Evolutionary conservation across 2,888 invertebrate species (phyloP), one percentile per base, ranked within the genome.

Genomic region (Synanthedon tipuliformis): DNA sequence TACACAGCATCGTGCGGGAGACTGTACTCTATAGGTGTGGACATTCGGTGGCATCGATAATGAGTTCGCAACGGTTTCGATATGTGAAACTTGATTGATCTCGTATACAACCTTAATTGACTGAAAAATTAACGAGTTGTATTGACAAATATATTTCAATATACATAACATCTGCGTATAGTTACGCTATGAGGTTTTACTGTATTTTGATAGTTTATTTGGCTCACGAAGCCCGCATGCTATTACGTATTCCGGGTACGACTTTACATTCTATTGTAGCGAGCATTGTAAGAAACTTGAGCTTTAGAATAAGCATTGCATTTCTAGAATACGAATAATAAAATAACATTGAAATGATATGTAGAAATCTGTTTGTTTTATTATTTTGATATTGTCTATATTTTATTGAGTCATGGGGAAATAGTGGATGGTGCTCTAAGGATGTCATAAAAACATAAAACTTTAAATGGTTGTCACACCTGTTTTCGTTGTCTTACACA

Each of bases 21-120:
- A 45, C 13, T 45, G 54, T 56, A 51, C 53, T 48, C 48, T 41
- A 34, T 34, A 56, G 27, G 54, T 54, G 54, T 54, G 54, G 52
- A 54, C 56, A 56, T 52, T 40, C 45, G 45, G 40, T 54, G 55
- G 61, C 60, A 66, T 67, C 59, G 68, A 66, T 71, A 73, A 74
- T 73, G 66, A 71, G 63, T 56, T 61, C 58, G 52, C 67, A 55
- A 54, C 54, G 51, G 55, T 63, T 61, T 58, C 61, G 59, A 61
- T 64, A 59, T 63, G 58, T 60, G 59, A 60, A 60, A 56, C 62
- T 62, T 65, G 66, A 67, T 65, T 64, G 61, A 66, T 64, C 66
- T 64, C 59, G 59, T 53, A 49, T 13, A 45, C 45, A 13, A 45
- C 45, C 8, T 10, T 12, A n/a, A 45, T n/a, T 4, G 12, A 34